phyloP scores from a whole-genome alignment of 2,888 invertebrate species.

The Heliothis peltigera region DNA sequence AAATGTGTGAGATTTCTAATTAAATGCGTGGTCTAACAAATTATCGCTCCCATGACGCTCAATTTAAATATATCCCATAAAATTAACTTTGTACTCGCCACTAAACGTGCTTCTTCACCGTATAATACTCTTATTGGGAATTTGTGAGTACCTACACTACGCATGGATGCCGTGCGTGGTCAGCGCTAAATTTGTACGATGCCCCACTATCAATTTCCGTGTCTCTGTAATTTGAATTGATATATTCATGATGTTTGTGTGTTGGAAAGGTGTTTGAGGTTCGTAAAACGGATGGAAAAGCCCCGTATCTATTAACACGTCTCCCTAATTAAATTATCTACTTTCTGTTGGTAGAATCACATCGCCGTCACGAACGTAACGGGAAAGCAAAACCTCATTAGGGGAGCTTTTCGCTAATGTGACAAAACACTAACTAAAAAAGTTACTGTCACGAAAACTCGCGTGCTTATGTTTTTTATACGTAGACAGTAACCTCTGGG shows the following conservation, averaged over 20 bases:
- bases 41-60: conserved; percentile 18
- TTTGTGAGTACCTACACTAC: conserved; percentile 37
- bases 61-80: conserved; percentile 40
- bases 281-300: conserved; percentile 57
- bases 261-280: conserved; percentile 33
- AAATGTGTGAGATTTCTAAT: conserved; percentile 52
- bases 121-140: conserved; percentile 41
- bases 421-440: conserved; percentile 70
- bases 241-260: conserved; percentile 38
- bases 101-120: conserved; percentile 22
- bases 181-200: conserved; percentile 36
- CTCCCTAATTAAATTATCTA: conserved; percentile 68
- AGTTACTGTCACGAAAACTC: conserved; percentile 67
- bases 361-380: conserved; percentile 58
- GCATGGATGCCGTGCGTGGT: conserved; percentile 17
- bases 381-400: conserved; percentile 69
- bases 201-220: conserved; percentile 42
- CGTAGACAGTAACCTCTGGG: conserved; percentile 38
- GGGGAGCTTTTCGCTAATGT: conserved; percentile 63
- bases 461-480: conserved; percentile 65
- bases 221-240: conserved; percentile 48
- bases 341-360: conserved; percentile 62
- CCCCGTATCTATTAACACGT: conserved; percentile 58
- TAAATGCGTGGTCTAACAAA: conserved; percentile 38
- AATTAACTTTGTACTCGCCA: conserved; percentile 24